phyloP scores from a whole-genome alignment of 2,113 vertebrate species.

The Rhea pennata region DNA sequence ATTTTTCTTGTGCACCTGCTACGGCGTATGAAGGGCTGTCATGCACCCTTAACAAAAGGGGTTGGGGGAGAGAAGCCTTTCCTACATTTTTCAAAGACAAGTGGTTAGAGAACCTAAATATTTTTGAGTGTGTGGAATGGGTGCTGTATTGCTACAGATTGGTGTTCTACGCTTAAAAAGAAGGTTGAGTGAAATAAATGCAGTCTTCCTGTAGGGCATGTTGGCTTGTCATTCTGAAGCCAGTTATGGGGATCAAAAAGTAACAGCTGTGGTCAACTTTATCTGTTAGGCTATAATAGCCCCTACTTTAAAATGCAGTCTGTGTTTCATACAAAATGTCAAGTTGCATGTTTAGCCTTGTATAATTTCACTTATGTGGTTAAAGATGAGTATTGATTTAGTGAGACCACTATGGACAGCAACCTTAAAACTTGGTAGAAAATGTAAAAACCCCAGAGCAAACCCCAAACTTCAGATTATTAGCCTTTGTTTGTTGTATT shows the following conservation, averaged over 20 bases:
- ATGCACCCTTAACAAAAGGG: conserved; percentile 28
- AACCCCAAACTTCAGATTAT: neutral
- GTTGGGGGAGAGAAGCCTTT: conserved; percentile 22
- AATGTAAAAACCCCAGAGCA: neutral
- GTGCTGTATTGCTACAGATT: neutral
- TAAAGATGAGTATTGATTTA: neutral
- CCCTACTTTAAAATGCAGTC: neutral
- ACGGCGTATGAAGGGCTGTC: conserved; percentile 40
- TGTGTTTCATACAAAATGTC: neutral
- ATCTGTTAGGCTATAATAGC: neutral
- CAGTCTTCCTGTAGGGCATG: neutral
- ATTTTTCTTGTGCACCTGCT: conserved; percentile 73
- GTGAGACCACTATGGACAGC: neutral
- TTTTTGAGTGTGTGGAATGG: conserved; percentile 29
- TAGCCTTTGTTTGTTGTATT: neutral
- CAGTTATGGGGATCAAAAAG: neutral
- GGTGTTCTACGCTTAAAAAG: neutral
- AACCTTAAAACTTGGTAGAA: neutral
- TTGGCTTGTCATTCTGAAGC: neutral
- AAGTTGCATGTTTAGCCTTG: neutral
- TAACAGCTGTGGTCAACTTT: neutral
- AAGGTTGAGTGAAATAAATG: neutral
- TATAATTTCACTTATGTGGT: neutral
- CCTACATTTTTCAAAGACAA: conserved; percentile 9
- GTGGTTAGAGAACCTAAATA: conserved; percentile 31